Evolutionary conservation across 2,113 vertebrate genomes (phyloP).

Genomic region (Myotis brandtii): DNA sequence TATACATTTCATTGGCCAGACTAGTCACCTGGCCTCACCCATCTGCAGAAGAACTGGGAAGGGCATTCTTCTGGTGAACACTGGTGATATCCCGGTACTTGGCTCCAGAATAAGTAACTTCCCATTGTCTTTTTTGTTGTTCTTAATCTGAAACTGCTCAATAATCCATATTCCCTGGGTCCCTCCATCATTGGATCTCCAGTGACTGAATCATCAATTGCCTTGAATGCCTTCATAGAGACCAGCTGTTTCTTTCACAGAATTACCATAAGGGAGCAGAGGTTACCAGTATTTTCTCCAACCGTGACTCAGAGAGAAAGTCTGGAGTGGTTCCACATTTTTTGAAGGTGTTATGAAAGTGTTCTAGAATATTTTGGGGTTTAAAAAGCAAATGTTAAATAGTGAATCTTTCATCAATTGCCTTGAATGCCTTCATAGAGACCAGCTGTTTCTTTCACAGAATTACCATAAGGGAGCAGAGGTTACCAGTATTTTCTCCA

Average conservation of each 20-base stretch:
- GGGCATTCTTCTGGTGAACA: background rate
- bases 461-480: background rate
- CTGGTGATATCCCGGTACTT: background rate
- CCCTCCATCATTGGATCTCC: background rate
- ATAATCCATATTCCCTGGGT: background rate
- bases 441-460: slow-evolving; percentile 4
- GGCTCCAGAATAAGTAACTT: background rate
- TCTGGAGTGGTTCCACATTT: background rate
- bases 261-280: background rate
- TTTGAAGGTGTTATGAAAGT: slow-evolving; percentile 30
- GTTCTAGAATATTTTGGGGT: slow-evolving; percentile 15
- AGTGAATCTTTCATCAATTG: slow-evolving; percentile 6
- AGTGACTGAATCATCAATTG: background rate
- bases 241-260: slow-evolving; percentile 4
- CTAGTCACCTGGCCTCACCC: background rate
- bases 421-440: background rate
- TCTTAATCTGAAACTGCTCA: background rate
- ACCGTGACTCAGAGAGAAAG: background rate
- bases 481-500: slow-evolving; percentile 35
- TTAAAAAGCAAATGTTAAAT: slow-evolving; percentile 50
- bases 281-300: slow-evolving; percentile 35
- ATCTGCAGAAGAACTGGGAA: background rate
- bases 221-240: background rate
- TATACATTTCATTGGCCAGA: background rate
- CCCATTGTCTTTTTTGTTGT: background rate